These are phyloP conservation scores for Ondatra zibethicus DNA, from an alignment of 2,113 vertebrate genomes.

Conservation along the genomic window DNA sequence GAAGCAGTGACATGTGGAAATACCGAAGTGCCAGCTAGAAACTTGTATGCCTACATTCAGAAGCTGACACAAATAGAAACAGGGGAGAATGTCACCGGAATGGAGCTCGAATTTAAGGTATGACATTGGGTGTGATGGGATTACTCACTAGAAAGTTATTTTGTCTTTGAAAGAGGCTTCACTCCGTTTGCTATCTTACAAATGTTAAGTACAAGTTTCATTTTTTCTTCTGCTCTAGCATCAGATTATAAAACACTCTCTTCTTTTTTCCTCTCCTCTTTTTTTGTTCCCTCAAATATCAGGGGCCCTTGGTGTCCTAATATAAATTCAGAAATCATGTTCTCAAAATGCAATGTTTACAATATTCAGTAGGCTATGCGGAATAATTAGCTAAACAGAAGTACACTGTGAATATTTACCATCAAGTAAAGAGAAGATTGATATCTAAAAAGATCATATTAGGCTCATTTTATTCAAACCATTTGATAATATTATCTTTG, in stretches of 20 bases:
- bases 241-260: not conserved
- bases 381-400: not conserved
- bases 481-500: constrained; percentile 50
- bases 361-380: not conserved
- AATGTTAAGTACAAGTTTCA: constrained; percentile 12
- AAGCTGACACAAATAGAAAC: constrained; percentile 98
- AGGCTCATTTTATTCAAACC: not conserved
- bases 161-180: not conserved
- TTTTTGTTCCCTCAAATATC: constrained; percentile 18
- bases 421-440: constrained; percentile 37
- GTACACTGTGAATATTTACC: not conserved
- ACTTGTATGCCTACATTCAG: constrained; percentile 99
- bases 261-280: not conserved
- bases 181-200: constrained; percentile 33
- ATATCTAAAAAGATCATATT: not conserved
- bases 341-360: not conserved
- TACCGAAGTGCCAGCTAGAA: constrained; percentile 99
- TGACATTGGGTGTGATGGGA: not conserved
- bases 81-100: constrained; percentile 98
- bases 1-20: constrained; percentile 99
- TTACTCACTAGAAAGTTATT: not conserved
- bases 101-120: constrained; percentile 99
- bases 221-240: constrained; percentile 6
- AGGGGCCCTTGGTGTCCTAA: not conserved
- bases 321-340: constrained; percentile 41